phyloP scores from a whole-genome alignment of 2,888 invertebrate species.

The Plebejus argus region DNA sequence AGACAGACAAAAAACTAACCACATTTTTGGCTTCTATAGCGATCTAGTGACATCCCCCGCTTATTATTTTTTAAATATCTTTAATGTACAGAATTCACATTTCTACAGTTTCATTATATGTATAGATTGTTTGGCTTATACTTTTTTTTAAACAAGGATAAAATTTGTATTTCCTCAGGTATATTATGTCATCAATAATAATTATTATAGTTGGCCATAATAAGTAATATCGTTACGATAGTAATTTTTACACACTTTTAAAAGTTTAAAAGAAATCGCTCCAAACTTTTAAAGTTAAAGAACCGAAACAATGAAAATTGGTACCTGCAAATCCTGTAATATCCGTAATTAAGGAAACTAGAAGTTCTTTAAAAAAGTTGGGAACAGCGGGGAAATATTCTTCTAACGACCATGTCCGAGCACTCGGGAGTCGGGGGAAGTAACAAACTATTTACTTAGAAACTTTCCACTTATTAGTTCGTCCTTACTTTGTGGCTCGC shows the following conservation, averaged over 20 bases:
- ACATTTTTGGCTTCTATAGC: too few species aligned
- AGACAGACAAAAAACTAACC: too few species aligned
- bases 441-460: slow-evolving; percentile 28
- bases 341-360: slow-evolving; percentile 13
- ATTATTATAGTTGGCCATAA: too few species aligned
- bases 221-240: background rate
- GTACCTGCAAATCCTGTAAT: background rate
- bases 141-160: too few species aligned
- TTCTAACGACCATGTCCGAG: slow-evolving; percentile 13
- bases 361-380: background rate
- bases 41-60: too few species aligned
- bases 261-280: background rate
- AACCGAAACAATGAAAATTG: background rate
- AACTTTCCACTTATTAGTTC: slow-evolving; percentile 16
- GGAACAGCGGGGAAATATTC: background rate
- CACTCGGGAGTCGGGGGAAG: background rate
- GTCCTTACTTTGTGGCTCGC: slow-evolving; percentile 5
- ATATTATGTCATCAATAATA: too few species aligned
- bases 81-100: too few species aligned
- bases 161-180: too few species aligned
- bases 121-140: too few species aligned
- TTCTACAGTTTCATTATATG: too few species aligned
- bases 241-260: background rate
- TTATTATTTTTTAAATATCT: too few species aligned
- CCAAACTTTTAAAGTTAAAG: background rate